phyloP scores from a whole-genome alignment of 2,113 vertebrate genomes.

The Theristicus caerulescens region DNA sequence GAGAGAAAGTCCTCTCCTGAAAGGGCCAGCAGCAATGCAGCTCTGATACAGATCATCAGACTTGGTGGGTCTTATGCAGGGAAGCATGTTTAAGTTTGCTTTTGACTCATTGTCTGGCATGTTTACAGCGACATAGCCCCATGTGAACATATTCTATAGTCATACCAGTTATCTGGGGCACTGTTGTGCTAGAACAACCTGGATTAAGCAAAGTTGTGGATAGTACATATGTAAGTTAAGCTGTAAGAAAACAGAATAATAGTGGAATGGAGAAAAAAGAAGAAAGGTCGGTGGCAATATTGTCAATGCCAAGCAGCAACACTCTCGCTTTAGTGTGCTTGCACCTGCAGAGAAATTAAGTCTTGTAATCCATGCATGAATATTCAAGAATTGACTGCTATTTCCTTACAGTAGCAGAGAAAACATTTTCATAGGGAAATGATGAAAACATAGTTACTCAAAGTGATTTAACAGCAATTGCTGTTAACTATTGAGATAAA shows the following conservation, averaged over 20 bases:
- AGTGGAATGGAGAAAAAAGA: not conserved
- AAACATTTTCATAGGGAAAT: not conserved
- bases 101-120: not conserved
- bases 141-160: not conserved
- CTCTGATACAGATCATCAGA: not conserved
- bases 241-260: not conserved
- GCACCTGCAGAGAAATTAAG: not conserved
- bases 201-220: not conserved
- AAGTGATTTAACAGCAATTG: not conserved
- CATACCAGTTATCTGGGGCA: not conserved
- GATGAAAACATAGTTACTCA: not conserved
- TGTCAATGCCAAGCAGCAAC: not conserved
- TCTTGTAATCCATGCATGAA: not conserved
- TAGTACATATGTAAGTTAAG: not conserved
- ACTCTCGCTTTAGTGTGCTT: not conserved
- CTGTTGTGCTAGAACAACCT: not conserved
- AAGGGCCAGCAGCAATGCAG: not conserved
- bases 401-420: not conserved
- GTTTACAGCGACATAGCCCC: not conserved
- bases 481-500: not conserved
- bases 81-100: not conserved
- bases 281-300: not conserved
- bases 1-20: not conserved
- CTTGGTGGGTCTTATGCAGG: not conserved
- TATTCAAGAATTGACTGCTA: not conserved